Evolutionary conservation across 2,113 vertebrate species (phyloP).

Genomic region (Ochotona curzoniae): DNA sequence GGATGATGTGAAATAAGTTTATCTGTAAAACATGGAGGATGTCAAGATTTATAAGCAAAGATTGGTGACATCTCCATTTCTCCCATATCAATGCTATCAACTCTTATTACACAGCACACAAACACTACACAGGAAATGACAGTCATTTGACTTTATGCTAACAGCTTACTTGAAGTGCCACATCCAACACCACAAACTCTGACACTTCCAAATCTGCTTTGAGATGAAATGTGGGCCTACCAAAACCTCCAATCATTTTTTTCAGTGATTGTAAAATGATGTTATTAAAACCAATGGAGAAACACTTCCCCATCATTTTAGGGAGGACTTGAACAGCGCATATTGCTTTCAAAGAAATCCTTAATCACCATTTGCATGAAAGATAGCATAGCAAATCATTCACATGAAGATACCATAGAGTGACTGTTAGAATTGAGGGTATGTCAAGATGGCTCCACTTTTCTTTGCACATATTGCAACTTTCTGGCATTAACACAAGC

Average conservation of each 20-base stretch:
- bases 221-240: conserved; percentile 31
- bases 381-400: neutral
- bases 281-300: conserved; percentile 47
- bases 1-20: conserved; percentile 73
- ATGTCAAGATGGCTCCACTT: neutral
- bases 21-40: conserved; percentile 67
- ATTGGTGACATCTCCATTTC: conserved; percentile 75
- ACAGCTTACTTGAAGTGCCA: conserved; percentile 55
- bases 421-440: neutral
- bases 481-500: neutral
- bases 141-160: conserved; percentile 55
- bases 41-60: conserved; percentile 75
- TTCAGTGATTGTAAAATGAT: neutral
- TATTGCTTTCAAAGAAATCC: conserved; percentile 30
- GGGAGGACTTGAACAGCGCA: neutral
- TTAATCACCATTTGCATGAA: neutral
- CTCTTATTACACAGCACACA: conserved; percentile 50
- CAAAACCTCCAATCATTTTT: conserved; percentile 58
- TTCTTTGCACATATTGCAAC: neutral
- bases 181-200: neutral
- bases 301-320: conserved; percentile 6
- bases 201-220: conserved; percentile 49
- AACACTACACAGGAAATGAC: conserved; percentile 53
- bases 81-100: conserved; percentile 53
- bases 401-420: neutral